Percentiles rank a stretch among this genome's conserved stretches.
Conservation (phyloP, 2,797 vertebrate species). For the Chelon auratus region DNA sequence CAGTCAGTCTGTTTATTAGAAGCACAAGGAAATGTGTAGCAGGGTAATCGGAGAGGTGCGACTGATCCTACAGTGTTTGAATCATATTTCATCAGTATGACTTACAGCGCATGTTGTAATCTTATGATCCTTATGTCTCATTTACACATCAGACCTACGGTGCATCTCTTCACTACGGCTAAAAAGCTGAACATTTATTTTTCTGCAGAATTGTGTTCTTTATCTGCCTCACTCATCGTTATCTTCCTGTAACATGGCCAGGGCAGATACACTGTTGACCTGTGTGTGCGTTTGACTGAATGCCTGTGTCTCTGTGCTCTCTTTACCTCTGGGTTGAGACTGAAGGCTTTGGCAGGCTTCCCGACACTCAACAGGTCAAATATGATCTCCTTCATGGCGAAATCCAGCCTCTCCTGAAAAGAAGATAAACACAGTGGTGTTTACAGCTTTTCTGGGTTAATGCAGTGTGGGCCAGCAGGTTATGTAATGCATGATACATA, state of each 20-base stretch:
- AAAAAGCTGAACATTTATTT: background rate
- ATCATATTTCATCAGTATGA: background rate
- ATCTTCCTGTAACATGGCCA: constrained; percentile 4
- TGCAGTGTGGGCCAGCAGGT: constrained; percentile 4
- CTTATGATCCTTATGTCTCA: background rate
- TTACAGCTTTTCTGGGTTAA: constrained; percentile 38
- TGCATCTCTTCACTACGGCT: constrained; percentile 1
- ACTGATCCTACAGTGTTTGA: background rate
- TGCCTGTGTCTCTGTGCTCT: constrained; percentile 24
- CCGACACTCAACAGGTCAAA: constrained; percentile 88
- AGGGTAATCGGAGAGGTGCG: too few relatives aligned
- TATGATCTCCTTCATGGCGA: constrained; percentile 90
- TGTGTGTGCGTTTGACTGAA: constrained; percentile 17
- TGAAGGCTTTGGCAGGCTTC: constrained; percentile 88
- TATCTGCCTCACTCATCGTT: background rate
- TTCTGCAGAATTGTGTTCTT: constrained; percentile 17
- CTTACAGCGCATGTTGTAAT: background rate
- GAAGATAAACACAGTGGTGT: constrained; percentile 36
- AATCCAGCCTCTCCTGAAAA: constrained; percentile 88
- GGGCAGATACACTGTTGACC: constrained; percentile 4
- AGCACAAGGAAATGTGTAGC: background rate
- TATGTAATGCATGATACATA: background rate
- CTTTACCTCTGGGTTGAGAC: constrained; percentile 88
- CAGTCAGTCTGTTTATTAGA: background rate
- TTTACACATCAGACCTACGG: too few relatives aligned